phyloP scores from a whole-genome alignment of 2,888 invertebrate genomes.

The Scelioninae gen. 2 region DNA sequence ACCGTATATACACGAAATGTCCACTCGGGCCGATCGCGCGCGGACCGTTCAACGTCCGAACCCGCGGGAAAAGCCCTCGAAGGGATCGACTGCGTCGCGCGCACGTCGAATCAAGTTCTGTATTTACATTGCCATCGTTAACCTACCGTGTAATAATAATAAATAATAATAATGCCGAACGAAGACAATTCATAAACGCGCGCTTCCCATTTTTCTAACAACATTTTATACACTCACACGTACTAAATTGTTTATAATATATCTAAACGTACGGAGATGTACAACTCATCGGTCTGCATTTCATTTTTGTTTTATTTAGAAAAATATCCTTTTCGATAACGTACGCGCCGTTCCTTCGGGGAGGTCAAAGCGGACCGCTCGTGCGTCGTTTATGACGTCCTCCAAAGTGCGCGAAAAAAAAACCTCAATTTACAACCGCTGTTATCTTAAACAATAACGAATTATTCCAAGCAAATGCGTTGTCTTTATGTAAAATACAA shows the following conservation, averaged over 20 bases:
- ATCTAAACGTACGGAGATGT: constrained; percentile 34
- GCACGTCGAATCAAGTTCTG: constrained; percentile 71
- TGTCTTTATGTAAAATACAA: constrained; percentile 44
- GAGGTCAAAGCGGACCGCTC: no score
- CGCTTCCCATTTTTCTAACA: constrained; percentile 36
- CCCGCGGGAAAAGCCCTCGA: constrained; percentile 66
- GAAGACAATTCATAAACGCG: constrained; percentile 45
- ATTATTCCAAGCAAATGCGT: constrained; percentile 52
- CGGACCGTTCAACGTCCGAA: constrained; percentile 62
- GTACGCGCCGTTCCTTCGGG: no score
- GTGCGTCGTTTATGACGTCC: no score
- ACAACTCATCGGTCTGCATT: constrained; percentile 41
- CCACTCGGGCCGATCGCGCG: constrained; percentile 66
- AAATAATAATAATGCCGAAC: constrained; percentile 62
- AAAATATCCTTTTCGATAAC: constrained; percentile 53
- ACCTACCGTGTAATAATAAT: constrained; percentile 65
- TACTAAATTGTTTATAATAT: constrained; percentile 30
- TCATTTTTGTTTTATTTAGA: constrained; percentile 45
- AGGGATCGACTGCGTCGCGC: constrained; percentile 73
- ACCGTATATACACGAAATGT: constrained; percentile 70
- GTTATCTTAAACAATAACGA: constrained; percentile 47
- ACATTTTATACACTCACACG: constrained; percentile 53
- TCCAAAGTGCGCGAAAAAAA: constrained; percentile 27
- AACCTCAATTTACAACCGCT: constrained; percentile 25
- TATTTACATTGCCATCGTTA: constrained; percentile 74